These are phyloP conservation scores for Cryptocephalus primarius DNA, from an alignment of 2,888 invertebrate species.

Conservation along the genomic window DNA sequence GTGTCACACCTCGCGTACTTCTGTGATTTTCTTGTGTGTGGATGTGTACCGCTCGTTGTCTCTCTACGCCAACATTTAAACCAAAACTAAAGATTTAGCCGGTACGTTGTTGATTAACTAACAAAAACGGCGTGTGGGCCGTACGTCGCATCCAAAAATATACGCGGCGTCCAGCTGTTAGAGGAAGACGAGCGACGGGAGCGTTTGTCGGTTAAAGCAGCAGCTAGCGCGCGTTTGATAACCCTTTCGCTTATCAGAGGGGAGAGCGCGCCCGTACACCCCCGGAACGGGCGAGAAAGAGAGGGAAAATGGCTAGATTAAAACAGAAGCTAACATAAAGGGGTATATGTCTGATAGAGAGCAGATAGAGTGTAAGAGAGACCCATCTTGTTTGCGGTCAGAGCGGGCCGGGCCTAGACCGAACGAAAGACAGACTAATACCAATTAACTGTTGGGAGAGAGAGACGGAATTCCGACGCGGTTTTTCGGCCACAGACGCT, in stretches of 20 bases:
- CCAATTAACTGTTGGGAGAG: slow-evolving; percentile 44
- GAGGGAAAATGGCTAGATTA: slow-evolving; percentile 33
- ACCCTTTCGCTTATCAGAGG: slow-evolving; percentile 39
- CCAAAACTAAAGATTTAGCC: slow-evolving; percentile 44
- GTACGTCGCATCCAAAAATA: slow-evolving; percentile 24
- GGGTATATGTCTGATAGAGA: slow-evolving; percentile 33
- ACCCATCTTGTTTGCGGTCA: slow-evolving; percentile 55
- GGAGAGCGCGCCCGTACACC: slow-evolving; percentile 24
- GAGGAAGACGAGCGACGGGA: slow-evolving; percentile 20
- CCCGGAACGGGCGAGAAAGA: slow-evolving; percentile 21
- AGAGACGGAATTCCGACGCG: slow-evolving; percentile 35
- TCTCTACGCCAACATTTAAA: slow-evolving; percentile 19
- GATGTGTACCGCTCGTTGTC: slow-evolving; percentile 23
- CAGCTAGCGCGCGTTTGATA: slow-evolving; percentile 38
- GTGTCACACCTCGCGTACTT: slow-evolving; percentile 3
- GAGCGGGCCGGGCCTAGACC: slow-evolving; percentile 57
- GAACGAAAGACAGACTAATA: slow-evolving; percentile 56
- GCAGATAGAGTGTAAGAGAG: slow-evolving; percentile 44
- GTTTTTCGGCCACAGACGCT: slow-evolving; percentile 36
- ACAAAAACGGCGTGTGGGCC: slow-evolving; percentile 20
- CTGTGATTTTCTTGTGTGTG: background rate
- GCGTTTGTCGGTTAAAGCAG: slow-evolving; percentile 29
- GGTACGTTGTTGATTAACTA: slow-evolving; percentile 35
- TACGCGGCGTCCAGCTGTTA: slow-evolving; percentile 16
- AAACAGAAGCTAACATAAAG: slow-evolving; percentile 38